Conservation (phyloP, 2,797 vertebrate species). For the Dendrocincla tyrannina region DNA sequence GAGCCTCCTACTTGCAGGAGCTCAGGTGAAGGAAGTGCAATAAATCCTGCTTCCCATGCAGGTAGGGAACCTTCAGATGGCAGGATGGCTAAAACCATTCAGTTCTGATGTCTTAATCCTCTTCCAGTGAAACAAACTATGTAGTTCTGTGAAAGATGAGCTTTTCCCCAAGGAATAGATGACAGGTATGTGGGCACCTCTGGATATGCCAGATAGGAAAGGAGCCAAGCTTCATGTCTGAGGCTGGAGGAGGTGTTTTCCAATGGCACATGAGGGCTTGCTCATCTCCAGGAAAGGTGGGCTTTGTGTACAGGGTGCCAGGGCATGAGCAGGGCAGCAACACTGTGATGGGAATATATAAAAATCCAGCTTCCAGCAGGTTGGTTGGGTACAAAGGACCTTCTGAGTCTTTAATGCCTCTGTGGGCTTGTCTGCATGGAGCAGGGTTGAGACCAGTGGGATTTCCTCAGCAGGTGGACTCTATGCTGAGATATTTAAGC, state of each 20-base stretch:
- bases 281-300: not conserved
- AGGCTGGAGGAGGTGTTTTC: not conserved
- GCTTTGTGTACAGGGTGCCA: not conserved
- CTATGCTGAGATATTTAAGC: not conserved
- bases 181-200: not conserved
- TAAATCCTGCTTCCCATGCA: not conserved
- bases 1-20: not conserved
- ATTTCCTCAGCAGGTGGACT: not conserved
- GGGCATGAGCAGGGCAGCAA: not conserved
- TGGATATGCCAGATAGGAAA: not conserved
- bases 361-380: not conserved
- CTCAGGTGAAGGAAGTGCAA: not conserved
- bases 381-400: not conserved
- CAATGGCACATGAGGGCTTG: not conserved
- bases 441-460: not conserved
- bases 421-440: not conserved
- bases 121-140: not conserved
- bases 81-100: not conserved
- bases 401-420: not conserved
- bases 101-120: not conserved
- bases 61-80: not conserved
- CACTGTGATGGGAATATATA: not conserved
- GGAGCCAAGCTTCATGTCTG: not conserved
- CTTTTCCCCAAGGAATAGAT: not conserved
- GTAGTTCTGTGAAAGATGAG: not conserved